Evolutionary conservation across 1,140 invertebrate species (phyloP), one percentile per base, ranked within the genome.

Genomic region (Nomia melanderi): DNA sequence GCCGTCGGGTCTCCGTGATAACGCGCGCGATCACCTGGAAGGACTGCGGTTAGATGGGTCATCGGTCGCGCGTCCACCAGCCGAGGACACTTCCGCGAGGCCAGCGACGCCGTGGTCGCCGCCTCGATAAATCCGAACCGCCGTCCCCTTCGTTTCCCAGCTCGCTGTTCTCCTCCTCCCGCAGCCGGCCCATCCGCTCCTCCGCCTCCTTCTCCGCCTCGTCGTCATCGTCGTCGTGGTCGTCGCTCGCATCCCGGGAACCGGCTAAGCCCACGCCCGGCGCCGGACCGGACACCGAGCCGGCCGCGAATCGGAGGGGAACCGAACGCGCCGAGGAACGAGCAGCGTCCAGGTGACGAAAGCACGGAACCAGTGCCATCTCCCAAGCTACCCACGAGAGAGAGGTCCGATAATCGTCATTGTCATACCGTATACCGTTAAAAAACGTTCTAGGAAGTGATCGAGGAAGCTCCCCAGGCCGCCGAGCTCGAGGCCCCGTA

Each of bases 31-130:
- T 85, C 74, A 84, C 88, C 56, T 92, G 91, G 89, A 92, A 92
- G 86, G 91, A 92, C 84, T 92, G 91, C 86, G 91, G 91, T 79
- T 92, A 92, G 87, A 84, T 85, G 87, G 87, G 79, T 79, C 63
- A 63, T 77, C 77, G 78, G 62, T 79, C 79, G 63, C 64, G 63
- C 66, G 25, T 77, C 67, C 63, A 44, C 64, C 54, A 84, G 57
- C 72, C 71, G 64, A 77, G 63, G 77, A 83, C 77, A 83, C 65
- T 79, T 65, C 81, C 73, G 63, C 77, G 81, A 82, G 76, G 65
- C 50, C 41, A 77, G 56, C 78, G 59, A 79, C 65, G 29, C 41
- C 62, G 66, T 78, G 64, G 65, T 67, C 73, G 67, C 39, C 36
- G 70, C 56, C 67, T 47, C 76, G 76, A 70, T 77, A 70, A 59